phyloP scores from a whole-genome alignment of 2,888 invertebrate species.

The Oeneis ivallda region DNA sequence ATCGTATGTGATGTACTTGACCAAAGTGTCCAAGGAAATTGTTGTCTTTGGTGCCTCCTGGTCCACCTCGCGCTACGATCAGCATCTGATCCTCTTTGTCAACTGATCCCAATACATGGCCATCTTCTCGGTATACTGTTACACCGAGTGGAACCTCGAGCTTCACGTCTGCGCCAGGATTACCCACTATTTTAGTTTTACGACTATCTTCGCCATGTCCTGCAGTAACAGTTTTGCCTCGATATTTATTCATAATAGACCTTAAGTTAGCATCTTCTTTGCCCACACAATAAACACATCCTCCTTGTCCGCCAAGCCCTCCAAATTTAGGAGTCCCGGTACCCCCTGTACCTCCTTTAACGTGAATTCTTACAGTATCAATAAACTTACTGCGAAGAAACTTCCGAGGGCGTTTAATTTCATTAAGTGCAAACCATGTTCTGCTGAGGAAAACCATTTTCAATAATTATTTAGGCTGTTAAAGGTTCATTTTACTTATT shows the following conservation, averaged over 20 bases:
- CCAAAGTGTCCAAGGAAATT: slow-evolving; percentile 90
- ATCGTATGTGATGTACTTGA: slow-evolving; percentile 84
- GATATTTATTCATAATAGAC: slow-evolving; percentile 74
- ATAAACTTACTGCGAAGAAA: slow-evolving; percentile 84
- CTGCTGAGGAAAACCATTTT: slow-evolving; percentile 77
- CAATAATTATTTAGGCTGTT: too few species aligned
- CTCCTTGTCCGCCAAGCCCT: slow-evolving; percentile 95
- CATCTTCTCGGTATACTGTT: slow-evolving; percentile 85
- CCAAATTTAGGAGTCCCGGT: slow-evolving; percentile 89
- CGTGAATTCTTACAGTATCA: slow-evolving; percentile 90
- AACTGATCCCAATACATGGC: slow-evolving; percentile 86
- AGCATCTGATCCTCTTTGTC: slow-evolving; percentile 85
- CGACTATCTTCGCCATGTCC: slow-evolving; percentile 89
- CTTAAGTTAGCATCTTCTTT: slow-evolving; percentile 83
- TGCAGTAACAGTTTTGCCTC: slow-evolving; percentile 83
- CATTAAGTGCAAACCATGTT: slow-evolving; percentile 67
- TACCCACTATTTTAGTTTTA: slow-evolving; percentile 87
- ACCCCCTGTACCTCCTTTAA: slow-evolving; percentile 91
- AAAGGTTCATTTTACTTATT: too few species aligned
- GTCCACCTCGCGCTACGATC: slow-evolving; percentile 90
- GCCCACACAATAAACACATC: slow-evolving; percentile 88
- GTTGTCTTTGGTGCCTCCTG: slow-evolving; percentile 89
- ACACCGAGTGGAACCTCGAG: slow-evolving; percentile 93
- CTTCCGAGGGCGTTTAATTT: slow-evolving; percentile 74
- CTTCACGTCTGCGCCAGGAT: slow-evolving; percentile 85